Evolutionary conservation across 35 echinoderm and acorn worm species (phyloP), one percentile per base, ranked within the genome.

Genomic region (Ophioderma brevispina): DNA sequence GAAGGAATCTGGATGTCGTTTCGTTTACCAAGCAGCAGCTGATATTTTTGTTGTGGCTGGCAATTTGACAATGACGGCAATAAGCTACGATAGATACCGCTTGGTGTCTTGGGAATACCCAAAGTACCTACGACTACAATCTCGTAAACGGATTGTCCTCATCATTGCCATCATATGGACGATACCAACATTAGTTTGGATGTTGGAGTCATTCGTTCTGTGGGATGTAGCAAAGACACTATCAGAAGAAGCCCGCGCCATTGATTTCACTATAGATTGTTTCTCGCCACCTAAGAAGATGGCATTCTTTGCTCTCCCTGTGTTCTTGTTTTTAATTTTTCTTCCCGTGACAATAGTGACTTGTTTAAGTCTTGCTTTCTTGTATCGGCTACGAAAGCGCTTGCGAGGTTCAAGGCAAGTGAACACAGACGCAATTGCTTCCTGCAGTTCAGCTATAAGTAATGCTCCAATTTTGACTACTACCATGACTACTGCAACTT

Each of bases 101-200:
- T 18, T 85, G 52, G 83, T 85, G 32, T 63, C 46, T 31, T 43
- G 31, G 32, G 83, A 85, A 55, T 85, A 85, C 83, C 83, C 83
- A 5, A 59, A 52, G 0, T 85, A 85, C 4, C 46, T 85, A 0
- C 39, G 38, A 19, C 32, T 85, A 0, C 50, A 70, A 40, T 64
- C 83, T 0, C 17, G 46, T 31, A 52, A 37, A 21, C 52, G 63
- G 10, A 59, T 85, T 1, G 36, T 43, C 6, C 14, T 63, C 2
- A 85, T 59, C 52, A 85, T 85, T 37, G n/a, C 55, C 36, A 35
- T 17, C 13, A 40, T 35, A 5, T 85, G 83, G 83, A 75, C 36
- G 17, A 46, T 46, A 46, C 41, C 41, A 46, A 46, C 41, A 33
- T 37, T 85, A 10, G 83, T 59, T 31, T n/a, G 23, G 25, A 34